phyloP scores from a whole-genome alignment of 1,140 invertebrate genomes.

The Macrocentrus cingulum region DNA sequence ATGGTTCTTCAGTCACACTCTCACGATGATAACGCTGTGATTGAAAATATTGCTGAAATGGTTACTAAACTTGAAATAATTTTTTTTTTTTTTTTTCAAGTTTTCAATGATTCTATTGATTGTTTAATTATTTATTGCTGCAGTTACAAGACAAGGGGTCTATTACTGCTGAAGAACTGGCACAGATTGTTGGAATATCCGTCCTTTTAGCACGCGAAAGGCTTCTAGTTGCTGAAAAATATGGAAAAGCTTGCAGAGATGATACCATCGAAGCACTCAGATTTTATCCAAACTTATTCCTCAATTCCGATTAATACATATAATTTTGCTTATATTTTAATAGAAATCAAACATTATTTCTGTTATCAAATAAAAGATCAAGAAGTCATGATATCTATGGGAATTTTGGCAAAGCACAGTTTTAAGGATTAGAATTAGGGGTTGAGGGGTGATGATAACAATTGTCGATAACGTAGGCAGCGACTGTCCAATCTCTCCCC shows the following conservation, averaged over 20 bases:
- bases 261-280: constrained; percentile 89
- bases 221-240: constrained; percentile 78
- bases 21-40: constrained; percentile 77
- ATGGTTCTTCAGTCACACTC: constrained; percentile 82
- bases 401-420: too few relatives aligned
- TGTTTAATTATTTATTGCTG: constrained; percentile 41
- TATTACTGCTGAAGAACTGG: constrained; percentile 83
- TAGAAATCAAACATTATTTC: too few relatives aligned
- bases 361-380: too few relatives aligned
- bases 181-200: constrained; percentile 78
- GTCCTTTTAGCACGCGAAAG: constrained; percentile 87
- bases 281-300: constrained; percentile 90
- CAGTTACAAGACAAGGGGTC: constrained; percentile 75
- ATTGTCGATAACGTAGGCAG: too few relatives aligned
- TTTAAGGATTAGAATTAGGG: too few relatives aligned
- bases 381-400: too few relatives aligned
- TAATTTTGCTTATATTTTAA: too few relatives aligned
- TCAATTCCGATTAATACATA: too few relatives aligned
- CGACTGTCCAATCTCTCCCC: too few relatives aligned
- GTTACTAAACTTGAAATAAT: constrained; percentile 57
- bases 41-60: constrained; percentile 69
- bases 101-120: constrained; percentile 25
- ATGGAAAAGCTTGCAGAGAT: constrained; percentile 86
- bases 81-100: constrained; percentile 21
- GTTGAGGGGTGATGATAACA: too few relatives aligned